Conservation (phyloP, 2,113 vertebrate genomes). For the Lota lota region DNA sequence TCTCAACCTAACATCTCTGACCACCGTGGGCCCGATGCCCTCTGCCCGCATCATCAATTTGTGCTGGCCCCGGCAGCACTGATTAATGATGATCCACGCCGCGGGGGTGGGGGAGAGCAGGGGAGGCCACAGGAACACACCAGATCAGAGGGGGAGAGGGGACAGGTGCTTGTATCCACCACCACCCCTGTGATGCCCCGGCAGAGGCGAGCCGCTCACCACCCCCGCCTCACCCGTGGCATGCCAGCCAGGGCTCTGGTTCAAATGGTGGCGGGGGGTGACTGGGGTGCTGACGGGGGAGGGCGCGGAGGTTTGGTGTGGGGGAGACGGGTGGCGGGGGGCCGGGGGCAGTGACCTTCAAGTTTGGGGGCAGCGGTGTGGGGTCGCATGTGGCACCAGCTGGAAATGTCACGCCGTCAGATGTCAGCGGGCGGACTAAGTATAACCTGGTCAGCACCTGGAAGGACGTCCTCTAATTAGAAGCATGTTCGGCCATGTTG, state of each 20-base stretch:
- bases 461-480: conserved; percentile 82
- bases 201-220: conserved; percentile 42
- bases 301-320: background rate
- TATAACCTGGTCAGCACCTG: conserved; percentile 78
- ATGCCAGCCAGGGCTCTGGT: conserved; percentile 29
- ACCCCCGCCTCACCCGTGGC: conserved; percentile 7
- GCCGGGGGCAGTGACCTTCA: conserved; percentile 57
- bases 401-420: conserved; percentile 78
- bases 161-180: conserved; percentile 54
- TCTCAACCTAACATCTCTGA: conserved; percentile 68
- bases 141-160: conserved; percentile 50
- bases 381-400: conserved; percentile 68
- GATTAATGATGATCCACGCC: conserved; percentile 74
- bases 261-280: conserved; percentile 35
- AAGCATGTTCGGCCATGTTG: conserved; percentile 75
- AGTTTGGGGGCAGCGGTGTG: conserved; percentile 59
- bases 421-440: conserved; percentile 72
- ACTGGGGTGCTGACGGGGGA: conserved; percentile 6
- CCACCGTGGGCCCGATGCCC: conserved; percentile 52
- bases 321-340: background rate
- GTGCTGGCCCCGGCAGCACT: conserved; percentile 49
- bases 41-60: conserved; percentile 73
- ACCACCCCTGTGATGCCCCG: conserved; percentile 48
- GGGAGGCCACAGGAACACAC: conserved; percentile 36
- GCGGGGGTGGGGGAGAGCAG: background rate